Base-by-base conservation (phyloP, 64 coral and sea anemone species). In the Anthopleura sola region DNA sequence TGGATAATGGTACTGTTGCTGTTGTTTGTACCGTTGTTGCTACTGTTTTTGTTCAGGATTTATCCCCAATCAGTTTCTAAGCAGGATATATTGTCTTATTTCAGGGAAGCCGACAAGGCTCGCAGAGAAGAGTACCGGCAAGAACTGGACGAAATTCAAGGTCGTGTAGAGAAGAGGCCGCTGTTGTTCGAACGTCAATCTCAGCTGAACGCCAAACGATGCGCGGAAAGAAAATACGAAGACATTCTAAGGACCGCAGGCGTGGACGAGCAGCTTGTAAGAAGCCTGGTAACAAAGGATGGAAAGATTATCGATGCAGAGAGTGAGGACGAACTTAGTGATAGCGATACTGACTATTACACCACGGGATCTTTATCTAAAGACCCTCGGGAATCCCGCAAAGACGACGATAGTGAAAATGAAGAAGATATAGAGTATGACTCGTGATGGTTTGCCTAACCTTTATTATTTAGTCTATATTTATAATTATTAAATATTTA, bases 161-260 rank as follows among this genome's bases (percentile, higher is more conserved):
- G 74, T 37, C 90, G 97, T 75, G 87, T 99, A 17, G 86, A 78
- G 4, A 83, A 90, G 81, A 82, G 97, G 84, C 97, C 97, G 4
- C 85, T 99, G 0, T 58, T 99, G n/a, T 99, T 99, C 84, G 97
- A 99, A 84, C 87, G 90, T n/a, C 91, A 99, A 85, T 91, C 97
- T 19, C 97, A 95, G 54, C 48, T 55, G 15, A 99, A 86, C 32
- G 97, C 97, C 1, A 99, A 89, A 81, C 86, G 93, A 36, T 88
- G 90, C 3, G 97, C 97, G 16, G 97, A 99, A 80, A 86, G 92
- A 37, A 99, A 99, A 55, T 99, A 99, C 68, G 93, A 86, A 33
- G 89, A 94, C 60, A 95, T 99, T 31, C 78, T 99, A 51, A 93
- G 97, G 37, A 94, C 47, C 86, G 97, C 97, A 3, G 97, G 97